A percentile compares a stretch with the other conserved stretches of the same genome.
Evolutionary conservation across 2,113 vertebrate genomes (phyloP).

Genomic region (Mandrillus leucophaeus): DNA sequence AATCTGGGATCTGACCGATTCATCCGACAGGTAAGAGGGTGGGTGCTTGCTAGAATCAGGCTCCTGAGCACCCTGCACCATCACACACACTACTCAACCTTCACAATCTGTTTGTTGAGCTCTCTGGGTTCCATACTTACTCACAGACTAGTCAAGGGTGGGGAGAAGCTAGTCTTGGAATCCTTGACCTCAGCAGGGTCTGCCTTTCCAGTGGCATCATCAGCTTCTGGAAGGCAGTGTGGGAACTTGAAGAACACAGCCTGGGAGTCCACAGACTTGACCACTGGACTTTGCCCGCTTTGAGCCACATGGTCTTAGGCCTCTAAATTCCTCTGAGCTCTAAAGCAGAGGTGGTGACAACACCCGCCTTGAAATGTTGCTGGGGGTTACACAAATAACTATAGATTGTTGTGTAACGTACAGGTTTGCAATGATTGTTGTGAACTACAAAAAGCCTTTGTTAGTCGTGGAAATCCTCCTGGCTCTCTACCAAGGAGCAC

Average conservation of each 20-base stretch:
- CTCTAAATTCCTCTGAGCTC: slow-evolving; percentile 1
- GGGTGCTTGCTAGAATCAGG: not conserved
- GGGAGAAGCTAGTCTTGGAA: not conserved
- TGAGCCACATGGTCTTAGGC: not conserved
- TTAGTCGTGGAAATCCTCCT: not conserved
- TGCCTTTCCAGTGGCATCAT: slow-evolving; percentile 1
- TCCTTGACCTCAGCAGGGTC: not conserved
- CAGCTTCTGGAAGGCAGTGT: not conserved
- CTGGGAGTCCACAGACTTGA: not conserved
- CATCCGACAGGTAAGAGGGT: slow-evolving; percentile 92
- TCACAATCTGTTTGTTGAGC: not conserved
- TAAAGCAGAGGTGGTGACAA: not conserved
- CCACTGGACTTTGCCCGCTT: not conserved
- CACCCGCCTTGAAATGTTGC: not conserved
- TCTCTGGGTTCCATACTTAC: not conserved
- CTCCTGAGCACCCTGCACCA: not conserved
- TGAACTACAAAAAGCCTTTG: not conserved
- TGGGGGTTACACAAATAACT: not conserved
- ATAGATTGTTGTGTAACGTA: not conserved
- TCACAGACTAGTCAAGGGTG: not conserved
- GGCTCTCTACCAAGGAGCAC: not conserved
- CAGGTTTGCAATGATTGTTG: not conserved
- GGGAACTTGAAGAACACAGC: not conserved
- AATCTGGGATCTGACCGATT: slow-evolving; percentile 97
- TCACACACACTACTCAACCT: not conserved